phyloP scores from a whole-genome alignment of 2,797 vertebrate species.

The Pipistrellus pipistrellus region DNA sequence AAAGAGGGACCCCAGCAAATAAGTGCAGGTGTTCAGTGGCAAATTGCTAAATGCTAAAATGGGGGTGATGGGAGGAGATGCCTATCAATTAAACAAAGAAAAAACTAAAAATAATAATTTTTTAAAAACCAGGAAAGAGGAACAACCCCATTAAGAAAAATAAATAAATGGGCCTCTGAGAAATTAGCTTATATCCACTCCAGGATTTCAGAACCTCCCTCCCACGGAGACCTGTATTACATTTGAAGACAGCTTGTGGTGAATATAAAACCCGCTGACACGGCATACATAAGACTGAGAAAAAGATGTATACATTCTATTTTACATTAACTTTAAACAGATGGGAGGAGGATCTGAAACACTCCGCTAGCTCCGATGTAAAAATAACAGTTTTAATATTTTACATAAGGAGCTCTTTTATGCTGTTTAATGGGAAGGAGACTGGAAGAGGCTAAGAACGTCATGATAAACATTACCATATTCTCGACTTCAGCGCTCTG shows the following conservation, averaged over 20 bases:
- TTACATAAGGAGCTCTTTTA: constrained; percentile 77
- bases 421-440: constrained; percentile 57
- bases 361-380: constrained; percentile 53
- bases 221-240: constrained; percentile 72
- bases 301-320: constrained; percentile 76
- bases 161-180: constrained; percentile 73
- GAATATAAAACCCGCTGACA: constrained; percentile 81
- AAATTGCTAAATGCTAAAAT: not conserved
- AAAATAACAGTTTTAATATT: constrained; percentile 81
- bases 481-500: constrained; percentile 98
- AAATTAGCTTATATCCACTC: constrained; percentile 70
- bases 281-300: constrained; percentile 70
- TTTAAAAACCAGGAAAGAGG: constrained; percentile 49
- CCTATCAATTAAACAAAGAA: constrained; percentile 53
- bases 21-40: not conserved
- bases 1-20: not conserved
- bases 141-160: constrained; percentile 63
- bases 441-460: constrained; percentile 67
- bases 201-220: constrained; percentile 76
- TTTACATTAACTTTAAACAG: constrained; percentile 80
- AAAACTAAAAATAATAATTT: constrained; percentile 64
- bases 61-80: not conserved
- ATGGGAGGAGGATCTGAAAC: constrained; percentile 67
- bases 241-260: constrained; percentile 77
- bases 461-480: constrained; percentile 91